Evolutionary conservation across 1,140 invertebrate genomes (phyloP).

Genomic region (Lepidurus packardi): DNA sequence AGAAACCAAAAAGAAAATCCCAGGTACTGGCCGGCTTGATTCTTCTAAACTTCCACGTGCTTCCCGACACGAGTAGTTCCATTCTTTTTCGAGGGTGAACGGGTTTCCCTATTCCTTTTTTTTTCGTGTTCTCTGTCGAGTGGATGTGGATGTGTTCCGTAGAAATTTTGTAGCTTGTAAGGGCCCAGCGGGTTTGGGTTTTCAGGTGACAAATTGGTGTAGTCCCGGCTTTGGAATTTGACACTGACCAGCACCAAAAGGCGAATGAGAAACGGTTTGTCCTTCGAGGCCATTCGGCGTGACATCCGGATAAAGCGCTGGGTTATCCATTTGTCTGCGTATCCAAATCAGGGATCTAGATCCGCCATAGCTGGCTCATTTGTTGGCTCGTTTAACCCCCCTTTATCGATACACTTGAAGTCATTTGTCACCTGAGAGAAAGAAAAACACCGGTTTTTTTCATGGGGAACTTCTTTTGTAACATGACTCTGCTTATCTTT

Average conservation of each 20-base stretch:
- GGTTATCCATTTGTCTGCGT: conserved; percentile 1
- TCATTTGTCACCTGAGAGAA: neutral
- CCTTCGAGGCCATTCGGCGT: neutral
- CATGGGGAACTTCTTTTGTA: neutral
- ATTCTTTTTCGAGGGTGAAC: too few species aligned
- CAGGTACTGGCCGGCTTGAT: too few species aligned
- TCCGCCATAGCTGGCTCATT: conserved; percentile 11
- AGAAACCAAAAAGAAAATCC: too few species aligned
- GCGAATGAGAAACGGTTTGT: neutral
- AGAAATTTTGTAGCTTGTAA: too few species aligned
- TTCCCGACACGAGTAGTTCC: too few species aligned
- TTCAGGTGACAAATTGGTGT: conserved; percentile 6
- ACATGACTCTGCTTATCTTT: neutral
- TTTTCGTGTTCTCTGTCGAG: too few species aligned
- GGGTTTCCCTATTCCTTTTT: too few species aligned
- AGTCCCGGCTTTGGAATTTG: conserved; percentile 7
- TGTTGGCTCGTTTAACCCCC: conserved; percentile 11
- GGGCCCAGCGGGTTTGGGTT: too few species aligned
- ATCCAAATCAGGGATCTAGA: conserved; percentile 18
- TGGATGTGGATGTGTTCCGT: too few species aligned
- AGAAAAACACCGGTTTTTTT: neutral
- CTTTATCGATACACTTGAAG: neutral
- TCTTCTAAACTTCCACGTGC: too few species aligned
- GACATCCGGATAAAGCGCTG: conserved; percentile 16
- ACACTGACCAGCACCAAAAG: neutral